phyloP scores from a whole-genome alignment of 2,113 vertebrate species.

The Condylura cristata region DNA sequence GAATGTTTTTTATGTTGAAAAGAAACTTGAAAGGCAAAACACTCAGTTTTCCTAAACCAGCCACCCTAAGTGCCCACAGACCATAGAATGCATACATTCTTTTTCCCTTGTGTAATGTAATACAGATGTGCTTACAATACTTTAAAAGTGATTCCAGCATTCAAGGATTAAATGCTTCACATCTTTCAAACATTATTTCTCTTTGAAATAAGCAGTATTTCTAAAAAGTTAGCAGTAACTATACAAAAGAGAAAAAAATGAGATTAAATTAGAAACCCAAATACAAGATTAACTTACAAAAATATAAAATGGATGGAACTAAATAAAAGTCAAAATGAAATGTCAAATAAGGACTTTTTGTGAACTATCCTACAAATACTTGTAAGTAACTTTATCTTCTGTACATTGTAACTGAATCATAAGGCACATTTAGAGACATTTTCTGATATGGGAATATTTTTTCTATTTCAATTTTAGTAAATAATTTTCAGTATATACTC shows the following conservation, averaged over 20 bases:
- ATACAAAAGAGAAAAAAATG: constrained; percentile 41
- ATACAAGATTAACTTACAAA: constrained; percentile 39
- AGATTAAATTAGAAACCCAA: constrained; percentile 5
- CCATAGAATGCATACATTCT: neutral
- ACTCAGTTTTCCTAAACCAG: constrained; percentile 50
- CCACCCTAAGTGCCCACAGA: neutral
- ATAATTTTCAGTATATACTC: constrained; percentile 5
- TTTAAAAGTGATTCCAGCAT: constrained; percentile 58
- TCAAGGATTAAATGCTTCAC: constrained; percentile 60
- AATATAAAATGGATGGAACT: constrained; percentile 26
- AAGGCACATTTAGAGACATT: neutral
- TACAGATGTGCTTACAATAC: constrained; percentile 56
- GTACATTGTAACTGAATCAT: neutral
- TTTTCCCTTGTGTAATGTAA: constrained; percentile 46
- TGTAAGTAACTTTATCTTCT: neutral
- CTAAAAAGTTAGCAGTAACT: constrained; percentile 32
- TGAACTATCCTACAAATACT: neutral
- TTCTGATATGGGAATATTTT: constrained; percentile 48
- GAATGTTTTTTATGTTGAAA: constrained; percentile 37
- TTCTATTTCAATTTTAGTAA: constrained; percentile 39
- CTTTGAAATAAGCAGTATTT: constrained; percentile 52
- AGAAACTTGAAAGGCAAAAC: constrained; percentile 48
- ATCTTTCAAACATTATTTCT: constrained; percentile 67
- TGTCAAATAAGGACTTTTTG: constrained; percentile 44
- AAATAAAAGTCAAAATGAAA: neutral